Conservation (phyloP, 2,113 vertebrate species). For the Channa maculata region DNA sequence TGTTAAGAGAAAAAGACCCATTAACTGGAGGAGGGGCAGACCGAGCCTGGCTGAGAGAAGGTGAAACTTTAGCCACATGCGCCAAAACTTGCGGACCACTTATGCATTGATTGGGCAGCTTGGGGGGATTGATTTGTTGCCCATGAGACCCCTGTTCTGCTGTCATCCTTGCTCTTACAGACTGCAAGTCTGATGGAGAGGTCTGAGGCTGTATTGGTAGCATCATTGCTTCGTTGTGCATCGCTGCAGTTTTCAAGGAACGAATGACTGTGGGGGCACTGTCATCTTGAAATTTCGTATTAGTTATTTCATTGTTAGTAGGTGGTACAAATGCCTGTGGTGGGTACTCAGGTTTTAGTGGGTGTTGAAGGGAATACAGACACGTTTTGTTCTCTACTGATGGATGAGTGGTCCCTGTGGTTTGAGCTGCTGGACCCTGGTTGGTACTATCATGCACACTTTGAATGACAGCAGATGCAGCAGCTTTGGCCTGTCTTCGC, state of each 20-base stretch:
- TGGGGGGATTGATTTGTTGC: constrained; percentile 18
- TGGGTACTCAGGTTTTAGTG: constrained; percentile 22
- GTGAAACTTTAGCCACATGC: constrained; percentile 14
- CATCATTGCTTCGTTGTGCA: constrained; percentile 5
- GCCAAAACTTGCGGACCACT: not conserved
- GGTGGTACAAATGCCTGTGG: constrained; percentile 27
- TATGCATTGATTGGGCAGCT: constrained; percentile 9
- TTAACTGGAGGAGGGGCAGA: constrained; percentile 18
- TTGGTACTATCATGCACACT: not conserved
- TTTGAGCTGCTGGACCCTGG: constrained; percentile 2
- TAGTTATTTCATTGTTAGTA: not conserved
- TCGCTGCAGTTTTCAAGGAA: constrained; percentile 29
- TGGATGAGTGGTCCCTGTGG: not conserved
- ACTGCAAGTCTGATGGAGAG: constrained; percentile 1
- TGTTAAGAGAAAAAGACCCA: constrained; percentile 9
- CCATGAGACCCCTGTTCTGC: constrained; percentile 34
- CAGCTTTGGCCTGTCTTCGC: constrained; percentile 84
- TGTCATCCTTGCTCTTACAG: constrained; percentile 10
- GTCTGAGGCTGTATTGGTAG: constrained; percentile 12
- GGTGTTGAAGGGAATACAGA: not conserved
- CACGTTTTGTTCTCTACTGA: not conserved
- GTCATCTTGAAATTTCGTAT: constrained; percentile 29
- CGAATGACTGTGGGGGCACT: constrained; percentile 38
- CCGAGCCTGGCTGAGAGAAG: not conserved
- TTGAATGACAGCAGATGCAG: not conserved